Conservation (phyloP, 2,888 invertebrate genomes). For the Philonicus albiceps region DNA sequence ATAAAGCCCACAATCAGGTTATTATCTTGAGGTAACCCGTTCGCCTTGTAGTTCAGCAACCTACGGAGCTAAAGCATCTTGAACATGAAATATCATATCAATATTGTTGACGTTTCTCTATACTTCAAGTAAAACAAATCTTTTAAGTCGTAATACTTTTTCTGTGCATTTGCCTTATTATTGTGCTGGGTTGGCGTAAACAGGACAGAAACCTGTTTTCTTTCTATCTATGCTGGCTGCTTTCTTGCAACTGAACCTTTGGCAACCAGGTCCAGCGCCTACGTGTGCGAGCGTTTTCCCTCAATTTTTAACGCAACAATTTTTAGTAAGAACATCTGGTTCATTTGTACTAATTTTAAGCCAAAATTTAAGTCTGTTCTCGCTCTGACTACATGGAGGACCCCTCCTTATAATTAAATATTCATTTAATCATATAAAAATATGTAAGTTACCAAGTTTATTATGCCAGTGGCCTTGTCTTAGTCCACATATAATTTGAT, state of each 20-base stretch:
- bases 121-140: conserved; percentile 10
- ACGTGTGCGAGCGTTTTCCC: background rate
- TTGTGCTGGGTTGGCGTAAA: background rate
- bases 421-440: background rate
- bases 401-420: background rate
- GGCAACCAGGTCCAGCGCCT: conserved; percentile 21
- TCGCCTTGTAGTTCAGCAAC: conserved; percentile 28
- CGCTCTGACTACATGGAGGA: background rate
- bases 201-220: conserved; percentile 17
- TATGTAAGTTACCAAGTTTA: background rate
- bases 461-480: background rate
- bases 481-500: background rate
- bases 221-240: background rate
- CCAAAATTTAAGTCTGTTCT: background rate
- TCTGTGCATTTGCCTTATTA: conserved; percentile 7
- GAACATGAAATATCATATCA: conserved; percentile 30
- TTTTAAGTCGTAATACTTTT: background rate
- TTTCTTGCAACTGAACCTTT: background rate
- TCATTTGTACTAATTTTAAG: background rate
- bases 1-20: conserved; percentile 27
- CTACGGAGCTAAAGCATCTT: conserved; percentile 1
- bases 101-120: conserved; percentile 8
- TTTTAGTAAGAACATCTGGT: conserved; percentile 5
- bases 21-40: background rate
- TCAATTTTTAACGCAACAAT: background rate